Evolutionary conservation across 2,888 invertebrate genomes (phyloP).

Genomic region (Drosophila longiperda): DNA sequence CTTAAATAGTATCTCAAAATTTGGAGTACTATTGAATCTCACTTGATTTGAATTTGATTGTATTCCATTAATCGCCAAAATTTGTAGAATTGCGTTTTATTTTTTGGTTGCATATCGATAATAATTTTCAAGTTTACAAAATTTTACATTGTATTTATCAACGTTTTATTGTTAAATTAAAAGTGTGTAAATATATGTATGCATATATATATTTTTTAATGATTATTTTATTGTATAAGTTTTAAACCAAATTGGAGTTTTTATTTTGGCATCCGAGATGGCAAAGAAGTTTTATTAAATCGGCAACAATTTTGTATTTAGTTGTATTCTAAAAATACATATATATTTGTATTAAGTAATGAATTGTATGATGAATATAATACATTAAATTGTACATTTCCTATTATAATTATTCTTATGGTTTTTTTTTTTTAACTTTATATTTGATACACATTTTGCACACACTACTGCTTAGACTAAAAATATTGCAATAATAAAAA

Average conservation of each 20-base stretch:
- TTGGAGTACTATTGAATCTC: constrained; percentile 53
- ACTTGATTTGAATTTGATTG: constrained; percentile 35
- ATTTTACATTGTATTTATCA: constrained; percentile 67
- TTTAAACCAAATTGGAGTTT: constrained; percentile 65
- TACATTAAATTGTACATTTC: constrained; percentile 62
- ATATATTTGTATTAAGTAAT: constrained; percentile 40
- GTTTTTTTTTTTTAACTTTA: constrained; percentile 21
- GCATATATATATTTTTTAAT: constrained; percentile 47
- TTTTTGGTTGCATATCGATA: constrained; percentile 51
- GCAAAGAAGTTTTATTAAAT: constrained; percentile 33
- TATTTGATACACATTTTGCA: constrained; percentile 28
- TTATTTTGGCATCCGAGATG: constrained; percentile 70
- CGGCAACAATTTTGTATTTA: constrained; percentile 33
- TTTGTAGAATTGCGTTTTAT: constrained; percentile 56
- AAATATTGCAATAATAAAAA: constrained; percentile 36
- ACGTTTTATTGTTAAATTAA: constrained; percentile 63
- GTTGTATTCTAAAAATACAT: constrained; percentile 42
- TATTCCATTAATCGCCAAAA: constrained; percentile 50
- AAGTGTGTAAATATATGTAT: constrained; percentile 64
- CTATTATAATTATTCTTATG: constrained; percentile 41
- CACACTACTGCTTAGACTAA: constrained; percentile 33
- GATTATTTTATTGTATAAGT: constrained; percentile 55
- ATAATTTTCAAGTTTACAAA: constrained; percentile 52
- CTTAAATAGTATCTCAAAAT: constrained; percentile 36
- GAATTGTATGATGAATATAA: constrained; percentile 58